A percentile compares a stretch with the other conserved stretches of the same genome.
phyloP scores from a whole-genome alignment of 1,140 invertebrate species.

The Hylyphantes graminicola region DNA sequence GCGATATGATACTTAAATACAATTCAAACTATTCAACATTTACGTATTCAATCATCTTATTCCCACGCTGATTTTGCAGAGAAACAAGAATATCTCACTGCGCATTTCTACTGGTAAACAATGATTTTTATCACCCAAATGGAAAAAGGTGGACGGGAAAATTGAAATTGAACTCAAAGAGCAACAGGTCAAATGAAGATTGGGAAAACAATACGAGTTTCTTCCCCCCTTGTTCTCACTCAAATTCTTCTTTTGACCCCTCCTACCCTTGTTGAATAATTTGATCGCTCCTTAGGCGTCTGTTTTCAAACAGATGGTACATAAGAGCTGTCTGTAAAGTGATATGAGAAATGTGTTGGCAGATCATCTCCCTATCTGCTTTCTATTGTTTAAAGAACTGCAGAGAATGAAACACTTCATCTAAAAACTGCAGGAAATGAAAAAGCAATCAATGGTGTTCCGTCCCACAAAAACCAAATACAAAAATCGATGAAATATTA shows the following conservation, averaged over 20 bases:
- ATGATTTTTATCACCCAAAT: slow-evolving; percentile 28
- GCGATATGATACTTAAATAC: too few species aligned
- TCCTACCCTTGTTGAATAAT: slow-evolving; percentile 1
- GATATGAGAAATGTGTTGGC: slow-evolving; percentile 22
- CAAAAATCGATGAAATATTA: too few species aligned
- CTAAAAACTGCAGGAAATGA: too few species aligned
- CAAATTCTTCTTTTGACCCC: slow-evolving; percentile 1
- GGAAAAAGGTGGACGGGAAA: not conserved
- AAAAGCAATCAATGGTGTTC: too few species aligned
- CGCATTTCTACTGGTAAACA: not conserved
- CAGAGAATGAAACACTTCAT: too few species aligned
- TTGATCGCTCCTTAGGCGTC: slow-evolving; percentile 28
- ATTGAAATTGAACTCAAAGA: slow-evolving; percentile 25
- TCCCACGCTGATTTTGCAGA: too few species aligned
- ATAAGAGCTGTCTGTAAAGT: slow-evolving; percentile 26
- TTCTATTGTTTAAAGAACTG: too few species aligned
- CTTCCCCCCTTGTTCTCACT: slow-evolving; percentile 3
- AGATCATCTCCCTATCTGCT: not conserved
- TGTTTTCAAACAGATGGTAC: slow-evolving; percentile 43
- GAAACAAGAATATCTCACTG: slow-evolving; percentile 6
- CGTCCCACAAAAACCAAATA: too few species aligned
- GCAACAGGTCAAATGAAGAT: slow-evolving; percentile 30
- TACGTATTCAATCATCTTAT: too few species aligned
- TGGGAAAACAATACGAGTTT: slow-evolving; percentile 34
- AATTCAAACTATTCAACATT: too few species aligned